phyloP scores from a whole-genome alignment of 92 coral and sea anemone genomes.

The Hydrozoanthus gracilis region DNA sequence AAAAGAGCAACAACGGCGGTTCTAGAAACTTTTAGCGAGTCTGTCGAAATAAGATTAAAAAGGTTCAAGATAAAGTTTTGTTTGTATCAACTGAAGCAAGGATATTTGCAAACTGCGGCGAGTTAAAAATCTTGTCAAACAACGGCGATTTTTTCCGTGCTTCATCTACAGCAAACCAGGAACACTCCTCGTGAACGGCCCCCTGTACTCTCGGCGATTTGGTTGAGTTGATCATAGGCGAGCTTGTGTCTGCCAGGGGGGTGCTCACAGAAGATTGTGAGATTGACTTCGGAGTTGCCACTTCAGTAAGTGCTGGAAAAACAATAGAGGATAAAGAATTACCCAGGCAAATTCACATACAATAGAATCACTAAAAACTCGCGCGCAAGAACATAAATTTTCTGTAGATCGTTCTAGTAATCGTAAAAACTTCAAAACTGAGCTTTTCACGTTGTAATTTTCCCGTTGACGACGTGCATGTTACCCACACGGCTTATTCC shows the following conservation, averaged over 20 bases:
- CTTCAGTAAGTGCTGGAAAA: not conserved
- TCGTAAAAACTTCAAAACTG: no score
- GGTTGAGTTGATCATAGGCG: constrained; percentile 1
- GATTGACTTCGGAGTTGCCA: not conserved
- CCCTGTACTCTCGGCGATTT: constrained; percentile 94
- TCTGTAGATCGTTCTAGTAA: no score
- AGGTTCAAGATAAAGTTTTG: not conserved
- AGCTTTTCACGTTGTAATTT: no score
- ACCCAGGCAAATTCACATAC: no score
- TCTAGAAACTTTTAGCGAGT: no score
- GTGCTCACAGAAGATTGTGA: not conserved
- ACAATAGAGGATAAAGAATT: not conserved
- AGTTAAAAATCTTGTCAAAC: constrained; percentile 73
- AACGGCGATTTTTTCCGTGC: constrained; percentile 84
- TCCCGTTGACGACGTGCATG: no score
- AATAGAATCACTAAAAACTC: no score
- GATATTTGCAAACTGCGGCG: constrained; percentile 66
- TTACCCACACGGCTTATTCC: no score
- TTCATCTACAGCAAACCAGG: constrained; percentile 84
- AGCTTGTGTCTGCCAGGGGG: not conserved
- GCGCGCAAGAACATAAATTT: no score
- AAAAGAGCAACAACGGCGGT: no score
- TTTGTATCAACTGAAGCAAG: constrained; percentile 50
- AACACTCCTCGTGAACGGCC: constrained; percentile 92
- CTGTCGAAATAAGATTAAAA: not conserved